Evolutionary conservation across 2,888 invertebrate genomes (phyloP), one percentile per base, ranked within the genome.

Genomic region (Drosophila austrosaltans): DNA sequence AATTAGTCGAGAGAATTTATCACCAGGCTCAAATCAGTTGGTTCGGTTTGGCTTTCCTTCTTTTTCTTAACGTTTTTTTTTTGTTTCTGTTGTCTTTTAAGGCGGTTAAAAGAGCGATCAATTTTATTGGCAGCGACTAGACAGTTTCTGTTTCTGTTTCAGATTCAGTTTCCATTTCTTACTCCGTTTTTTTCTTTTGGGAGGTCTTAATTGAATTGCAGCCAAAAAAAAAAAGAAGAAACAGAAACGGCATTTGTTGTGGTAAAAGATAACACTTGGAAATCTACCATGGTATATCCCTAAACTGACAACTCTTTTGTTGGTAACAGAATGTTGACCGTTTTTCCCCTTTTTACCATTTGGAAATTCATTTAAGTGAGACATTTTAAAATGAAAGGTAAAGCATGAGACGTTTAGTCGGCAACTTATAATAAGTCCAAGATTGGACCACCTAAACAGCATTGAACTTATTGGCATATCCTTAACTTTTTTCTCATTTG

Each of bases 11-110:
- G 70, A 80, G 88, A 89, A 85, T 85, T 87, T 87, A 87, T 87
- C 87, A 76, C 72, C 63, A 68, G 84, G 79, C 81, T 88, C 89
- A 90, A 87, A 91, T 90, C 91, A 91, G 91, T 81, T 48, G 48
- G 48, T 48, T 25, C 25, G 48, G 48, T 48, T 48, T 25, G 22
- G 48, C 25, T 48, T 22, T 48, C 48, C 48, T 48, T 25, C 25
- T 48, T 87, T 80, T 53, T 22, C 30, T 54, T 28, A n/a, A 6
- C 30, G 22, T 57, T 36, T 28, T 39, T 36, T 4, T 16, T 25
- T 30, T 56, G 16, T 56, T 20, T 56, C 8, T 16, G 36, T 56
- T 30, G 20, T 32, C 28, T 53, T 36, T 39, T 6, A 39, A 57
- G 57, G 57, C 16, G 69, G 67, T 73, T 85, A 85, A 88, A 69